phyloP scores from a whole-genome alignment of 2,888 invertebrate species.

The Orchesella flavescens region DNA sequence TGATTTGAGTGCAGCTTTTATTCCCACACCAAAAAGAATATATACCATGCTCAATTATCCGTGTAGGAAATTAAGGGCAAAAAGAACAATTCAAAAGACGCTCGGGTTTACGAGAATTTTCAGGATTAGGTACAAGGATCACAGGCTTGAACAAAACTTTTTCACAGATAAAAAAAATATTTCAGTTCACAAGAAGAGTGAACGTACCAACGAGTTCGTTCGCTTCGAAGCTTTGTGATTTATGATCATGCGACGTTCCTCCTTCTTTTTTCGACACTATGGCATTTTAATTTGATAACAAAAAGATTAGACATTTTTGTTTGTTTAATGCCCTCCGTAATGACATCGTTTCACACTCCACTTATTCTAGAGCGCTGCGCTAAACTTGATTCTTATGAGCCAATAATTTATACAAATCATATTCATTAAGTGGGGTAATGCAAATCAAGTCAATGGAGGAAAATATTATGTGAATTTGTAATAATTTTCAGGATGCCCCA shows the following conservation, averaged over 20 bases:
- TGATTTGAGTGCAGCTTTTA: neutral
- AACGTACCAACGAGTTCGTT: neutral
- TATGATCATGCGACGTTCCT: constrained; percentile 7
- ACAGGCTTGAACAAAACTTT: neutral
- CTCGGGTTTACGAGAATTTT: neutral
- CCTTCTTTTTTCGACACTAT: neutral
- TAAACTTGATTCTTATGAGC: too few relatives aligned
- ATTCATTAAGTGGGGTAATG: too few relatives aligned
- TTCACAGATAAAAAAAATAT: neutral
- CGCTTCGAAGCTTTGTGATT: constrained; percentile 3
- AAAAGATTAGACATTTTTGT: too few relatives aligned
- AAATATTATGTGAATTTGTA: too few relatives aligned
- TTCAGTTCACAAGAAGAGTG: neutral
- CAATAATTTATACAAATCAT: too few relatives aligned
- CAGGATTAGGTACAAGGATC: neutral
- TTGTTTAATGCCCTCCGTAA: too few relatives aligned
- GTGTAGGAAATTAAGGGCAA: constrained; percentile 8
- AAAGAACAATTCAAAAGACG: constrained; percentile 19
- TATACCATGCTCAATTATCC: constrained; percentile 16
- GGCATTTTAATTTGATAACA: constrained; percentile 48
- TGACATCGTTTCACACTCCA: too few relatives aligned
- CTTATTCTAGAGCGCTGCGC: too few relatives aligned
- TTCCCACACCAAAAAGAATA: constrained; percentile 2
- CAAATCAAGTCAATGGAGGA: too few relatives aligned
- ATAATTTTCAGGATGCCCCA: too few relatives aligned